Evolutionary conservation across 37 sponge, comb jelly and placozoan species (phyloP).

Genomic region (Chondrilla cf. caribensis): DNA sequence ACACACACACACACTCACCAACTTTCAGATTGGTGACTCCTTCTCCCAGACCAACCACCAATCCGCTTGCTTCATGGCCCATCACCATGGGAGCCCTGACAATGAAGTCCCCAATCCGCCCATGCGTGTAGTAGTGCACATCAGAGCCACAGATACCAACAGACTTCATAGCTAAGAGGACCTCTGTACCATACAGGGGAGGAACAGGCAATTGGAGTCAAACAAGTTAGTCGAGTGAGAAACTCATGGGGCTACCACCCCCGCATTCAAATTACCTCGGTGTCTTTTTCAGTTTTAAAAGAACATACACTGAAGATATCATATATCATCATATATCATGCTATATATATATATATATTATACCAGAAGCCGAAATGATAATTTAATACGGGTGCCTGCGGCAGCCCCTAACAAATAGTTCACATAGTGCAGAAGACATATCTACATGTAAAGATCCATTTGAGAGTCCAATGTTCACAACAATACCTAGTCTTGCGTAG

Average conservation of each 20-base stretch:
- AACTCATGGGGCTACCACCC: no score
- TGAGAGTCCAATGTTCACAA: no score
- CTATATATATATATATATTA: no score
- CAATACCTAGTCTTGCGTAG: no score
- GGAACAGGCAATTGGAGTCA: background rate
- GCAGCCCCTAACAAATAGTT: no score
- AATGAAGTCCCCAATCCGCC: constrained; percentile 93
- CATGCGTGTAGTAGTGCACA: constrained; percentile 92
- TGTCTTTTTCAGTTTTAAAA: no score
- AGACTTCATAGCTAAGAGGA: constrained; percentile 76
- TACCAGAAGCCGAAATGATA: no score
- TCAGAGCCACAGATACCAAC: constrained; percentile 99
- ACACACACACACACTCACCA: constrained; percentile 45
- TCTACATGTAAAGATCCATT: no score
- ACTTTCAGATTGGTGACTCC: constrained; percentile 76
- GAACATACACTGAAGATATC: background rate
- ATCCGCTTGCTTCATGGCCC: constrained; percentile 93
- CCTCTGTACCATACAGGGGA: constrained; percentile 52
- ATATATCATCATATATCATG: no score
- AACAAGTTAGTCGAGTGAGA: background rate
- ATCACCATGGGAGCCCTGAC: constrained; percentile 86
- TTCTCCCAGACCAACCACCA: constrained; percentile 74
- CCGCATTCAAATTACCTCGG: no score
- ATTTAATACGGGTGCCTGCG: no score
- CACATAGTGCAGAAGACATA: no score